Percentiles rank a stretch among this genome's conserved stretches.
phyloP scores from a whole-genome alignment of 2,888 invertebrate species.

The Drosophila prostipennis region DNA sequence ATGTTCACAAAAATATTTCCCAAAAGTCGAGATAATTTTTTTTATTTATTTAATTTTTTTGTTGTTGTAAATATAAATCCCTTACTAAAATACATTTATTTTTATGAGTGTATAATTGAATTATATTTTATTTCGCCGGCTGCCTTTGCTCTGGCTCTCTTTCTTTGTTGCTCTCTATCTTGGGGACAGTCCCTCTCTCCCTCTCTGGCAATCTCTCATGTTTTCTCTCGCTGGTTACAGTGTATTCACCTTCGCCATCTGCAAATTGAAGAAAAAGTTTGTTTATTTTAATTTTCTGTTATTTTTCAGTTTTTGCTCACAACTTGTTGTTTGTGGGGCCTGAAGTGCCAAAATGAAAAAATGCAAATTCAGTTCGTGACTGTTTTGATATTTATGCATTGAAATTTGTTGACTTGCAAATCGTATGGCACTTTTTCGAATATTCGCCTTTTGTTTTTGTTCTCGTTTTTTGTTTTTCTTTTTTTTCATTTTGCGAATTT shows the following conservation, averaged over 20 bases:
- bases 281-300: slow-evolving; percentile 12
- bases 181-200: not conserved
- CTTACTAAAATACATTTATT: not conserved
- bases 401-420: slow-evolving; percentile 49
- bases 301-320: slow-evolving; percentile 41
- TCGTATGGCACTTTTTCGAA: slow-evolving; percentile 11
- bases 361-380: slow-evolving; percentile 20
- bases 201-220: not conserved
- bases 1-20: no score
- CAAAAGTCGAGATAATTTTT: no score
- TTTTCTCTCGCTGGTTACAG: slow-evolving; percentile 24
- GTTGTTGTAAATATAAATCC: not conserved
- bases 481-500: slow-evolving; percentile 34
- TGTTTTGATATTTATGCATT: slow-evolving; percentile 39
- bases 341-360: slow-evolving; percentile 36
- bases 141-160: not conserved
- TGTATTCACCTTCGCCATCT: slow-evolving; percentile 66
- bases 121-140: not conserved
- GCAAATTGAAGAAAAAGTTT: slow-evolving; percentile 10
- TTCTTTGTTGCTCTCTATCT: not conserved
- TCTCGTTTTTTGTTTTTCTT: not conserved
- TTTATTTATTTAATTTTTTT: no score
- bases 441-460: slow-evolving; percentile 19
- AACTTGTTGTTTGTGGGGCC: slow-evolving; percentile 66
- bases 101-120: not conserved